Base-by-base conservation (phyloP, 2,113 vertebrate species). In the Cottus gobio region DNA sequence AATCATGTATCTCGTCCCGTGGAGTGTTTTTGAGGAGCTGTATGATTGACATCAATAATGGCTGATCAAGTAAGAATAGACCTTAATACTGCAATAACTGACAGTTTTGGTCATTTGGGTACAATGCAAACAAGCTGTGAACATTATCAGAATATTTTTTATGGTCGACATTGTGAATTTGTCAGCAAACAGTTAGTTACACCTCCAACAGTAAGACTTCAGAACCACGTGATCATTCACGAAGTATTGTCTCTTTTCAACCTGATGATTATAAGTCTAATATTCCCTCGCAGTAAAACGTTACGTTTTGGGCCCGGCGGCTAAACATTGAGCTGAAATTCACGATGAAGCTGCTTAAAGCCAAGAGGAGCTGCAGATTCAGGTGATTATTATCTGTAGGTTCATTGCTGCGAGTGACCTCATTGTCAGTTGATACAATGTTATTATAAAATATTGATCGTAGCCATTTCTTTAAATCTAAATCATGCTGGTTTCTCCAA, bases 21-120 rank as follows among this genome's bases (percentile, higher is more conserved):
- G 60, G 22, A 26, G 54, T 70, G 31, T 81, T 85, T 28, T 57
- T 46, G 42, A 28, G n/a, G 18, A 34, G 54, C 30, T 20, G 26
- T 64, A n/a, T 60, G n/a, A 56, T 16, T 61, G 10, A 30, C 56
- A 39, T 65, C 48, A n/a, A 15, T 3, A 13, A 73, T 13, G 18
- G 22, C 20, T 72, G 24, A 50, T 50, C 22, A 7, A 52, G 60
- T 72, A 37, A 36, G 22, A 37, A 46, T 2, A 20, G 54, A 11
- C n/a, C 54, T 26, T 37, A 20, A n/a, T 50, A 46, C 39, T 73
- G 20, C 6, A 20, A 28, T 30, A 22, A 12, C 7, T 52, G 28
- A 58, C 0, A 16, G 12, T 5, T 65, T 15, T 42, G 18, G 6
- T 34, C 46, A 39, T 18, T 16, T 39, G 34, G 16, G 24, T 24